phyloP scores from a whole-genome alignment of 2,113 vertebrate species.

The Rhipidura dahli region DNA sequence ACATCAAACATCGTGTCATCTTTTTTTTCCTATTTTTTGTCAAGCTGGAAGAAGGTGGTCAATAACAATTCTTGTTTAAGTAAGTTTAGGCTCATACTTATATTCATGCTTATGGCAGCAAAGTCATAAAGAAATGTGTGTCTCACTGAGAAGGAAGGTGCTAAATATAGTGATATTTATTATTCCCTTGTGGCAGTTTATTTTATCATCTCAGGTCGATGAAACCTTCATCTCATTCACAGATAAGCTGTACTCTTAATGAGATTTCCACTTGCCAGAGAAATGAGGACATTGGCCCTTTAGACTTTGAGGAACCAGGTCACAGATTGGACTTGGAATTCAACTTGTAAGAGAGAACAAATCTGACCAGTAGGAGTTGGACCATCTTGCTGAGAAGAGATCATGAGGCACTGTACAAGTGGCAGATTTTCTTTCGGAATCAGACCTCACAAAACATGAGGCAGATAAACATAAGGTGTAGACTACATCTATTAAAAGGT shows the following conservation, averaged over 20 bases:
- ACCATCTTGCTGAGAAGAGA: background rate
- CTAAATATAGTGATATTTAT: background rate
- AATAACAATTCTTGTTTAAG: background rate
- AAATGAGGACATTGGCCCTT: background rate
- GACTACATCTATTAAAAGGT: background rate
- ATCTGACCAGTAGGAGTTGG: background rate
- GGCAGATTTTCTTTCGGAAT: background rate
- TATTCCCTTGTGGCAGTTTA: background rate
- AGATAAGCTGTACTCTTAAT: background rate
- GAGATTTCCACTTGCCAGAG: background rate
- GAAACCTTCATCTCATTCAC: background rate
- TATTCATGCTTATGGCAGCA: background rate
- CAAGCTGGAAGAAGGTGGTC: background rate
- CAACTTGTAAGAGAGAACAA: background rate
- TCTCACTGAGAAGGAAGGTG: background rate
- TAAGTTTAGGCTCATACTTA: background rate
- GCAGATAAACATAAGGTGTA: background rate
- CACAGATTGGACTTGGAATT: background rate
- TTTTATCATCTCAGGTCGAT: background rate
- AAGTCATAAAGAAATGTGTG: background rate
- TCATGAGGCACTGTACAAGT: background rate
- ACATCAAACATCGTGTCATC: accelerated
- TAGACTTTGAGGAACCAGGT: background rate
- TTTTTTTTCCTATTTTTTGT: background rate
- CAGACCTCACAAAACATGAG: background rate